Evolutionary conservation across 2,888 invertebrate genomes (phyloP).

Genomic region (Punctoribates punctum): DNA sequence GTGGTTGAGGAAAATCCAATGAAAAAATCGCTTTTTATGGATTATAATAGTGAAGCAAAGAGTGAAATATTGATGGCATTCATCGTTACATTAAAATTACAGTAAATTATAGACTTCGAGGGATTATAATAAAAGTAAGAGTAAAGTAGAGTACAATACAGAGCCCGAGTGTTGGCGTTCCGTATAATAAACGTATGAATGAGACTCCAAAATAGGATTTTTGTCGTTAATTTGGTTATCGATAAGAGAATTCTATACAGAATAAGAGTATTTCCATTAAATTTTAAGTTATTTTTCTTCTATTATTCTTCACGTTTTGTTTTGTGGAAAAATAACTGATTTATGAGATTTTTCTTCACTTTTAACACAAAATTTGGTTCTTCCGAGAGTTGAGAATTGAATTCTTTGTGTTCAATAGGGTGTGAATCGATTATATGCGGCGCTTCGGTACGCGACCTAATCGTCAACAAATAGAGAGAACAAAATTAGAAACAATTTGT

Average conservation of each 20-base stretch:
- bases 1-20: too few relatives aligned
- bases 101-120: too few relatives aligned
- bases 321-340: conserved; percentile 23
- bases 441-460: conserved; percentile 80
- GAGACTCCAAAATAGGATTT: background rate
- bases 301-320: background rate
- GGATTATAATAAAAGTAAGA: too few relatives aligned
- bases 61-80: too few relatives aligned
- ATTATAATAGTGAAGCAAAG: too few relatives aligned
- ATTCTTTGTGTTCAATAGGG: conserved; percentile 64
- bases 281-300: conserved; percentile 16
- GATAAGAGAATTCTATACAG: background rate
- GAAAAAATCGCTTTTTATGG: too few relatives aligned
- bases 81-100: too few relatives aligned
- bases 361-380: background rate
- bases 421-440: conserved; percentile 90
- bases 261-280: conserved; percentile 11
- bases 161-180: too few relatives aligned
- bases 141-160: too few relatives aligned
- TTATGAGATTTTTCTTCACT: conserved; percentile 7
- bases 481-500: background rate
- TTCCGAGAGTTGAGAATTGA: background rate
- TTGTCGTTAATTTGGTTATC: background rate
- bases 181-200: background rate
- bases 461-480: conserved; percentile 65